Evolutionary conservation across 30 jellyfish, hydroid and myxozoan species (phyloP), one percentile per base, ranked within the genome.

Genomic region (Turritopsis rubra): DNA sequence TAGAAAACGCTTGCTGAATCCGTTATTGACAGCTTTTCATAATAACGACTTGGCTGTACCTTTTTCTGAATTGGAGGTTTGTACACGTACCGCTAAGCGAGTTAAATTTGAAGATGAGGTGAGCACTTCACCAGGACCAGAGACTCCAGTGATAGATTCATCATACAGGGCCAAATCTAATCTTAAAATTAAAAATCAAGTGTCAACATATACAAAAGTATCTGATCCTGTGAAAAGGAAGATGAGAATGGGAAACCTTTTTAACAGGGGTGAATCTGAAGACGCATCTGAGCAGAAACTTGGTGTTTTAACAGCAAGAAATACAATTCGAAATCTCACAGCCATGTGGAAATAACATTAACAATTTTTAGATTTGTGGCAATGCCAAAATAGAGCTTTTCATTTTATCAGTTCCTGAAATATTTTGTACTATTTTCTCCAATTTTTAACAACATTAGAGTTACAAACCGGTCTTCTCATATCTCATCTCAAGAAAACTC

Each of bases 71-170:
- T 68, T 68, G 19, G 77, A 68, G 8, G 77, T 68, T 68, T 23
- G 77, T 19, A 68, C 28, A n/a, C 28, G 77, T n/a, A n/a, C 22
- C 9, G 77, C 77, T 7, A 68, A 68, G 77, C 77, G 77, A 7
- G 77, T 68, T 1, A 68, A 68, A 19, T 68, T 68, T 68, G 77
- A 68, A 9, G 77, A 68, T 68, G 77, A 68, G 30, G 77, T 68
- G 9, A 68, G 28, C 0, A 68, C 77, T 27, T 68, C 77, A 9
- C 77, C 77, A 23, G 77, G 28, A n/a, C 77, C 77, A n/a, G 77
- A 68, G 21, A 68, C 77, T 7, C 77, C 77, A 27, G 77, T 68
- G 16, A 9, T 68, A n/a, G 30, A 9, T 68, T 27, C 77, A n/a
- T n/a, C 77, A n/a, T 23, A n/a, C 19, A 68, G 77, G 19, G 19